Conservation (phyloP, 2,113 vertebrate genomes). For the Zosterops hypoxanthus region DNA sequence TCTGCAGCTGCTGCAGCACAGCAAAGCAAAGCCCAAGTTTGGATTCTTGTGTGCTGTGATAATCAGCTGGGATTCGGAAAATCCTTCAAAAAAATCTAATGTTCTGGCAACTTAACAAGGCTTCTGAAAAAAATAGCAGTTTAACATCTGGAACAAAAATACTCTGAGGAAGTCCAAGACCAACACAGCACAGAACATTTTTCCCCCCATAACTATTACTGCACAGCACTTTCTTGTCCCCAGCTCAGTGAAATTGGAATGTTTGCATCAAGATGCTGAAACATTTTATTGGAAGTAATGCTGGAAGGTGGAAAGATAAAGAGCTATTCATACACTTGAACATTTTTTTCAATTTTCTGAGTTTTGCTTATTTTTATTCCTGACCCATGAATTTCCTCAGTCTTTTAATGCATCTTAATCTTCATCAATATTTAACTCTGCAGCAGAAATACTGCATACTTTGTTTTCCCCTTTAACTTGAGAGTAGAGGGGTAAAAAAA, state of each 20-base stretch:
- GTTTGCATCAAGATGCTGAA: conserved; percentile 50
- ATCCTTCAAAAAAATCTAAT: conserved; percentile 67
- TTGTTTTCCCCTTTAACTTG: conserved; percentile 40
- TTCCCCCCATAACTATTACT: conserved; percentile 62
- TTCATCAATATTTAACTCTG: conserved; percentile 58
- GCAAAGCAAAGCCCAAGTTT: conserved; percentile 63
- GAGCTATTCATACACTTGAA: conserved; percentile 45
- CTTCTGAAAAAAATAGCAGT: conserved; percentile 79
- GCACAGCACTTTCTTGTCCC: conserved; percentile 61
- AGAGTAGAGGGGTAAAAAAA: background rate
- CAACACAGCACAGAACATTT: conserved; percentile 71
- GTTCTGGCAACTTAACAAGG: conserved; percentile 73
- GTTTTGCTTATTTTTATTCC: conserved; percentile 52
- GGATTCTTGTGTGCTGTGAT: conserved; percentile 78
- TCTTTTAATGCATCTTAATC: conserved; percentile 50
- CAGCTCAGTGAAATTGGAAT: conserved; percentile 44
- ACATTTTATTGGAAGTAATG: conserved; percentile 39
- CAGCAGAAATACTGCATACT: conserved; percentile 36
- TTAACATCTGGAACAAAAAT: conserved; percentile 79
- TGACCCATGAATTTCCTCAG: conserved; percentile 34
- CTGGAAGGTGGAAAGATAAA: conserved; percentile 45
- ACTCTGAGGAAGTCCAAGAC: conserved; percentile 70
- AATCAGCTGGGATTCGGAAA: conserved; percentile 79
- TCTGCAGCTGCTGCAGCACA: conserved; percentile 72
- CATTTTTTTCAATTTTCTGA: background rate